These are phyloP conservation scores for Ceryle rudis DNA, from an alignment of 2,797 vertebrate species.

Conservation along the genomic window DNA sequence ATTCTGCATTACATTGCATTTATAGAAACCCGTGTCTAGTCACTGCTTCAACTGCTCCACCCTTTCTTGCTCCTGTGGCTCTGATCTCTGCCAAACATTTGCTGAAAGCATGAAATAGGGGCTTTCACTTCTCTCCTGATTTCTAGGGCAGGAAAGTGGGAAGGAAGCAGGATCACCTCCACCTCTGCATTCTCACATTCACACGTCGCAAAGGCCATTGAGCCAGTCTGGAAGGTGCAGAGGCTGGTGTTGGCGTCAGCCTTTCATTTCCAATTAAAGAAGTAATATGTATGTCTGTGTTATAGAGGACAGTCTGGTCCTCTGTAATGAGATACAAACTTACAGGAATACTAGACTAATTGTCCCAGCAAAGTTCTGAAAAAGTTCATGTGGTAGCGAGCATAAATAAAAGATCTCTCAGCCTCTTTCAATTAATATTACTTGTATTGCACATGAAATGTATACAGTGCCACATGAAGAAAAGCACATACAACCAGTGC, in stretches of 20 bases:
- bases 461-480: constrained; percentile 45
- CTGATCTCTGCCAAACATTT: background rate
- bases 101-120: background rate
- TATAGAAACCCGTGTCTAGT: background rate
- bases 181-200: background rate
- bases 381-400: background rate
- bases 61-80: background rate
- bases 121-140: background rate
- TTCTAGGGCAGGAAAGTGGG: background rate
- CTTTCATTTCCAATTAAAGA: background rate
- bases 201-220: background rate
- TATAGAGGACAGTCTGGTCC: background rate
- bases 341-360: constrained; percentile 2
- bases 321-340: background rate
- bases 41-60: background rate
- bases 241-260: background rate
- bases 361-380: constrained; percentile 2
- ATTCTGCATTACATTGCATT: background rate
- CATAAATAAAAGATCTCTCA: constrained; percentile 30
- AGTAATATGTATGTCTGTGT: background rate
- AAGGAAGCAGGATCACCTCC: background rate
- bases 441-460: constrained; percentile 17
- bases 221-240: background rate
- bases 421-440: constrained; percentile 37
- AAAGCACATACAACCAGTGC: background rate